A percentile compares a stretch with the other conserved stretches of the same genome.
Conservation (phyloP, 2,888 invertebrate species). For the Tenthredo mesomela region DNA sequence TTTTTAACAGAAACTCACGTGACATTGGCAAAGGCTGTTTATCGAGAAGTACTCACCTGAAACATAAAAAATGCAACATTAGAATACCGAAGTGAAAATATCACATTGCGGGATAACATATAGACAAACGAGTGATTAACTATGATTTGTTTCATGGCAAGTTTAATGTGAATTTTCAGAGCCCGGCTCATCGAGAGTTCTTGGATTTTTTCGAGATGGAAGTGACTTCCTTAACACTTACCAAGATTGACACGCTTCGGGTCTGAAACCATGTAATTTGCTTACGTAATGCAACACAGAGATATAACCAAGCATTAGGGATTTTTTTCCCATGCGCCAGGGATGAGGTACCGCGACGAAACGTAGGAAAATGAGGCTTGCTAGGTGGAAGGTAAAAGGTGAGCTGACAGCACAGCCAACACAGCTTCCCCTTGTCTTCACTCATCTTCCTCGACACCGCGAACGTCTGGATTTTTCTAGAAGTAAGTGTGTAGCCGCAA, state of each 20-base stretch:
- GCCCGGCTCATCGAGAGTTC: background rate
- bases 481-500: conserved; percentile 19
- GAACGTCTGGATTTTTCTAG: conserved; percentile 23
- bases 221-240: conserved; percentile 37
- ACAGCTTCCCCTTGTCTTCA: conserved; percentile 46
- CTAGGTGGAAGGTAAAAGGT: conserved; percentile 26
- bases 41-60: conserved; percentile 40
- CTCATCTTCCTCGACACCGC: conserved; percentile 37
- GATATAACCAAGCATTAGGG: conserved; percentile 41
- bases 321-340: conserved; percentile 22
- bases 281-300: conserved; percentile 39
- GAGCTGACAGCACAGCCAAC: conserved; percentile 41
- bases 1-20: background rate
- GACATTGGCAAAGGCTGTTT: background rate
- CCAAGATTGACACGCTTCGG: conserved; percentile 46
- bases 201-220: conserved; percentile 4
- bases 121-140: background rate
- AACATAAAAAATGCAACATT: conserved; percentile 28
- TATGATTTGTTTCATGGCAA: background rate
- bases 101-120: background rate
- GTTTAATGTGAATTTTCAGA: background rate
- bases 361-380: conserved; percentile 31
- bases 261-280: conserved; percentile 47
- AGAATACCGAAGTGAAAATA: background rate
- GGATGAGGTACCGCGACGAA: conserved; percentile 43